Conservation (phyloP, 2,888 invertebrate genomes). For the Tinea trinotella region DNA sequence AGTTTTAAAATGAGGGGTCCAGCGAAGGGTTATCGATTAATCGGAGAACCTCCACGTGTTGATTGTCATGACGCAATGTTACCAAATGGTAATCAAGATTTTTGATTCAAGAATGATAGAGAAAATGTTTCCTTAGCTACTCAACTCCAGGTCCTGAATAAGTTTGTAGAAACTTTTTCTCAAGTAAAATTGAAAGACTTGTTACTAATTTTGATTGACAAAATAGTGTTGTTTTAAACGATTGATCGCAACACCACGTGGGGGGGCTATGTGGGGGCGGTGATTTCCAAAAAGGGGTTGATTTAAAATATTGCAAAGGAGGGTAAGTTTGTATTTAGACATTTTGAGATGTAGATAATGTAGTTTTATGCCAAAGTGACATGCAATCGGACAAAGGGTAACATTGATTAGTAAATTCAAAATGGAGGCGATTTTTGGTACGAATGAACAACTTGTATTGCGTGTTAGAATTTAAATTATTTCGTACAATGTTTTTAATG, state of each 20-base stretch:
- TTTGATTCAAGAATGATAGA: no score
- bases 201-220: no score
- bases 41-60: no score
- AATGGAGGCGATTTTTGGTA: conserved; percentile 27
- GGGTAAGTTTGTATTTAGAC: conserved; percentile 25
- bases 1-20: neutral
- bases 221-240: no score
- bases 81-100: no score
- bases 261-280: conserved; percentile 18
- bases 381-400: conserved; percentile 43
- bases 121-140: no score
- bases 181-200: no score
- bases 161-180: no score
- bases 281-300: conserved; percentile 40
- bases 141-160: no score
- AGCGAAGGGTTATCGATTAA: conserved; percentile 27
- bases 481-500: conserved; percentile 1
- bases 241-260: conserved; percentile 42
- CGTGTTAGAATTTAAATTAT: neutral
- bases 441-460: neutral
- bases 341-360: conserved; percentile 33
- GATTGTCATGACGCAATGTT: no score
- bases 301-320: conserved; percentile 63
- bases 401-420: conserved; percentile 43
- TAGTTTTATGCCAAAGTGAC: conserved; percentile 54